Base-by-base conservation (phyloP, 2,797 vertebrate genomes). In the Propithecus deckenii region DNA sequence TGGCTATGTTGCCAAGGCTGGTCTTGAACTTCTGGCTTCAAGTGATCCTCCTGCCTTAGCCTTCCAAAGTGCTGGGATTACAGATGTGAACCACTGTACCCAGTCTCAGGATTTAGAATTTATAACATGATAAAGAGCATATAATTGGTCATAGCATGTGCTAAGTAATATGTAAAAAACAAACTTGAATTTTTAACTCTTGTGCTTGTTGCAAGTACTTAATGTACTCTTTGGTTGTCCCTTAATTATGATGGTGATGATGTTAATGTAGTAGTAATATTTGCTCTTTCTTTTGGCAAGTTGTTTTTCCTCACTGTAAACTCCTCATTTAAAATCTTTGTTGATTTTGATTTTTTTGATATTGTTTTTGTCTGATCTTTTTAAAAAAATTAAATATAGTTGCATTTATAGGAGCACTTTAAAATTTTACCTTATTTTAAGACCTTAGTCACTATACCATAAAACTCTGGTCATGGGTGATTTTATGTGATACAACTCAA, bases 161-260 rank as follows among this genome's bases (percentile, higher is more conserved):
- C 50, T 89, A 95, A 46, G 7, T 89, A 89, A 67, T 38, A 69
- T 75, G 35, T 86, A 61, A 95, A 95, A 92, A 92, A 69, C 55
- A 67, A 76, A 61, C 12, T 80, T 67, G 65, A 14, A 74, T 50
- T 94, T 94, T 84, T 12, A 86, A 48, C 18, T 95, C 30, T 96
- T 92, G 35, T 89, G 41, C 50, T 81, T 81, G 32, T 71, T 94
- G 57, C 52, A 91, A 88, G 41, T 57, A 2, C 89, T 93, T 96
- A 93, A 74, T 28, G 57, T 81, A 71, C 23, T 93, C 18, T 81
- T 91, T 91, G 43, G 43, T 94, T 88, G 18, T 91, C 28, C 23
- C 35, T 65, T 91, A 71, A 78, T 88, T 89, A 61, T 89, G 85
- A 81, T 69, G 65, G 69, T 78, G 78, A 38, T 84, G 69, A 75